These are phyloP conservation scores for Hippopotamyrus pictus DNA, from an alignment of 2,797 vertebrate species.

Conservation along the genomic window DNA sequence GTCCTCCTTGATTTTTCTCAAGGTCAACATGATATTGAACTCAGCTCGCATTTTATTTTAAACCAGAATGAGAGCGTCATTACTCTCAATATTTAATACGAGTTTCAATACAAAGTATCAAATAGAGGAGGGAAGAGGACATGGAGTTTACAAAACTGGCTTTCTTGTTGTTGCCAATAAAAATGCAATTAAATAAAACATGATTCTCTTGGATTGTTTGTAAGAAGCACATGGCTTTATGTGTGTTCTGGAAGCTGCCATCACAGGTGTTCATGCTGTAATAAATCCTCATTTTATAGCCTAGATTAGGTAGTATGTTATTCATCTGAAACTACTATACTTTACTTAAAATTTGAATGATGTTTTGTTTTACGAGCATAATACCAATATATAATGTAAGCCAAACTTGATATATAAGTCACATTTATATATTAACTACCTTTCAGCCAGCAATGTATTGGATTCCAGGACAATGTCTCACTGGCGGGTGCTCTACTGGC, in stretches of 20 bases:
- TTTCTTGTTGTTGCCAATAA: neutral
- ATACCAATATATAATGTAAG: neutral
- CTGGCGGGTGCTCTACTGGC: neutral
- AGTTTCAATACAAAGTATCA: neutral
- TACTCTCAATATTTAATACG: neutral
- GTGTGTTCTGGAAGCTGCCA: neutral
- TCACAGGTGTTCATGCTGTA: neutral
- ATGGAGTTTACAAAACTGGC: neutral
- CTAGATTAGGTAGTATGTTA: neutral
- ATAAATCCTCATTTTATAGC: neutral
- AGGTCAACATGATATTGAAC: slow-evolving; percentile 8
- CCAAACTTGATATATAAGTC: neutral
- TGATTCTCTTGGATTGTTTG: neutral
- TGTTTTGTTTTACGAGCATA: neutral
- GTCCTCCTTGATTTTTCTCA: neutral
- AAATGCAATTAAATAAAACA: neutral
- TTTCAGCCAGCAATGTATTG: neutral
- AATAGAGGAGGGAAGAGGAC: neutral
- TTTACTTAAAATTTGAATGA: neutral
- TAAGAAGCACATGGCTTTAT: neutral
- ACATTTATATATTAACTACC: neutral
- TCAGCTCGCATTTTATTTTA: neutral
- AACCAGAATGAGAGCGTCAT: neutral
- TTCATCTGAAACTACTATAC: neutral
- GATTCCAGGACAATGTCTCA: neutral